Conservation (phyloP, 2,797 vertebrate species). For the Alectoris magna region DNA sequence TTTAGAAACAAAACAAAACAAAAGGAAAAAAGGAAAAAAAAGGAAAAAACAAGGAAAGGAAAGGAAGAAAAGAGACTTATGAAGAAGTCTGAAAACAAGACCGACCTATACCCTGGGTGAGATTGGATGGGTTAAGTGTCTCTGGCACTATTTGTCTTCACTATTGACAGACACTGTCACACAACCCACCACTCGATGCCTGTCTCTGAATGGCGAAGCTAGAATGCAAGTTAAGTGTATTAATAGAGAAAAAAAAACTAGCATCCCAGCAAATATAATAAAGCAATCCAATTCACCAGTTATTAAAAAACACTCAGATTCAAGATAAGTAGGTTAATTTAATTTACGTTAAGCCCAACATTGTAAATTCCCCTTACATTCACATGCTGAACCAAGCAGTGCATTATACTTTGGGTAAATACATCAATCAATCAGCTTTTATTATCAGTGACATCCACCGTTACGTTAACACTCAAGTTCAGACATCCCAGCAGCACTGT, state of each 20-base stretch:
- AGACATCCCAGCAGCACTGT: constrained; percentile 52
- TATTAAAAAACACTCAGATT: constrained; percentile 78
- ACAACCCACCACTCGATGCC: constrained; percentile 89
- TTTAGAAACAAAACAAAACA: constrained; percentile 74
- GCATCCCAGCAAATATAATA: constrained; percentile 87
- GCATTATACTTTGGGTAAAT: constrained; percentile 57
- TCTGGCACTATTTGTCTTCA: constrained; percentile 90
- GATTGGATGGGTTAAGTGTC: constrained; percentile 89
- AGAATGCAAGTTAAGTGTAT: constrained; percentile 91
- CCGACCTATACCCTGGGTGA: constrained; percentile 90
- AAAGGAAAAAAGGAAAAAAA: background rate
- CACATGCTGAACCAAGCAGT: constrained; percentile 75
- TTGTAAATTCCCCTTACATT: constrained; percentile 76
- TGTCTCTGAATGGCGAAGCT: constrained; percentile 88
- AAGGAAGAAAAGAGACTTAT: constrained; percentile 81
- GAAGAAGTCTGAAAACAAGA: constrained; percentile 88
- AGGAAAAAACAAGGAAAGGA: constrained; percentile 23
- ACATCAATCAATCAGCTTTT: constrained; percentile 40
- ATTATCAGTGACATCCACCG: constrained; percentile 45
- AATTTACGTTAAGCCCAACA: constrained; percentile 78
- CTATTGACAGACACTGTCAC: constrained; percentile 89
- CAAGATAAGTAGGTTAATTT: constrained; percentile 75
- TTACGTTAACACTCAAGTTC: constrained; percentile 47
- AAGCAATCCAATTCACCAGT: constrained; percentile 82
- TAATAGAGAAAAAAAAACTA: constrained; percentile 88